phyloP scores from a whole-genome alignment of 2,888 invertebrate species.

The Eristalinus aeneus region DNA sequence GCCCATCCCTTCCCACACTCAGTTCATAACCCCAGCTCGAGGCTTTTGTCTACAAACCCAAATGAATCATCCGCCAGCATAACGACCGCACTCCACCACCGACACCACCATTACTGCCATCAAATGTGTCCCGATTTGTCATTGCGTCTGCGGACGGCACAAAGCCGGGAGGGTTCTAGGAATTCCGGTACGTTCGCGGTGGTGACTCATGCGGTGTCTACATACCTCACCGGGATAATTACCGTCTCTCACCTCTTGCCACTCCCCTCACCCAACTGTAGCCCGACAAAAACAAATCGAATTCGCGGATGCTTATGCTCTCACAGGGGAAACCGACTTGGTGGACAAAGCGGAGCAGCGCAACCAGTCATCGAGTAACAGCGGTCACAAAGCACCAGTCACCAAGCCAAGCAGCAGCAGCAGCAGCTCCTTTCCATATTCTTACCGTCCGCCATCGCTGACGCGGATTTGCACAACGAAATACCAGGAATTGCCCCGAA shows the following conservation, averaged over 20 bases:
- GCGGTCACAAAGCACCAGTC: background rate
- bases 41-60: background rate
- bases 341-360: background rate
- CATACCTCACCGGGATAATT: background rate
- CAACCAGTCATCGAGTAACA: background rate
- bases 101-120: background rate
- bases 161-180: background rate
- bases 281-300: background rate
- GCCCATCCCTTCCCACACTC: background rate
- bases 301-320: background rate
- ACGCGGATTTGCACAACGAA: conserved; percentile 37
- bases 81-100: background rate
- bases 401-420: background rate
- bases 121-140: background rate
- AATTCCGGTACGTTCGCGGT: background rate
- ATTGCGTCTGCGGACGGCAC: background rate
- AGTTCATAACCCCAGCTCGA: background rate
- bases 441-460: conserved; percentile 16
- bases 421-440: conserved; percentile 43
- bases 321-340: background rate
- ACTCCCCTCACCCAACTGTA: background rate
- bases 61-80: background rate
- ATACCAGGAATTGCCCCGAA: conserved; percentile 61
- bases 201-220: background rate
- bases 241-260: background rate